Evolutionary conservation across 2,113 vertebrate genomes (phyloP), one percentile per base, ranked within the genome.

Genomic region (Craseonycteris thonglongyai): DNA sequence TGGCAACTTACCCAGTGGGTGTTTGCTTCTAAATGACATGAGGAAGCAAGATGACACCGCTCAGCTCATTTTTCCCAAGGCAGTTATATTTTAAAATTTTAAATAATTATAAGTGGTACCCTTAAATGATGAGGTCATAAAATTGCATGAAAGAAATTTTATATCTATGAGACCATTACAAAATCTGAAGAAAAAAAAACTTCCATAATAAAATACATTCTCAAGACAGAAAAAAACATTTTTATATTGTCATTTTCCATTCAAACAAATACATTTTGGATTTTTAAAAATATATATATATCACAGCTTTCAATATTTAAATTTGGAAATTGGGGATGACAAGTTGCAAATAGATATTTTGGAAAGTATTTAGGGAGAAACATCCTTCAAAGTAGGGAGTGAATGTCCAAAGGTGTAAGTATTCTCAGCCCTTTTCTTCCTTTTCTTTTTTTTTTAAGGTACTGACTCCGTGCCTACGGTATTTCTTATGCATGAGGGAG

Each of bases 391-490:
- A 92, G 95, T 54, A 21, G 40, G 85, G 5, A 66, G 7, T 8
- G 90, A 74, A 95, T 22, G 90, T 5, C 0, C 35, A 72, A 88
- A 89, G 35, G 54, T 45, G 42, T 22, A 95, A 90, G 71, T 49
- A 54, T 74, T 81, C 69, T 96, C 88, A 94, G 47, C 21, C 87
- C n/a, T n/a, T n/a, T n/a, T n/a, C n/a, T n/a, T n/a, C n/a, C n/a
- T n/a, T n/a, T n/a, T n/a, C n/a, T n/a, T n/a, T 61, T 35, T 92
- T 35, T 75, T 75, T 91, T 56, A 95, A 90, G 94, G 59, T 74
- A 71, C 47, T 95, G 58, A 33, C 58, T 88, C 42, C 74, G 80
- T 0, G 0, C 49, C 72, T 86, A n/a, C n/a, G n/a, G n/a, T n/a
- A 59, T 63, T 97, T 65, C 63, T 91, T n/a, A 81, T 69, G 47